Evolutionary conservation across 2,113 vertebrate species (phyloP).

Genomic region (Scophthalmus maximus): DNA sequence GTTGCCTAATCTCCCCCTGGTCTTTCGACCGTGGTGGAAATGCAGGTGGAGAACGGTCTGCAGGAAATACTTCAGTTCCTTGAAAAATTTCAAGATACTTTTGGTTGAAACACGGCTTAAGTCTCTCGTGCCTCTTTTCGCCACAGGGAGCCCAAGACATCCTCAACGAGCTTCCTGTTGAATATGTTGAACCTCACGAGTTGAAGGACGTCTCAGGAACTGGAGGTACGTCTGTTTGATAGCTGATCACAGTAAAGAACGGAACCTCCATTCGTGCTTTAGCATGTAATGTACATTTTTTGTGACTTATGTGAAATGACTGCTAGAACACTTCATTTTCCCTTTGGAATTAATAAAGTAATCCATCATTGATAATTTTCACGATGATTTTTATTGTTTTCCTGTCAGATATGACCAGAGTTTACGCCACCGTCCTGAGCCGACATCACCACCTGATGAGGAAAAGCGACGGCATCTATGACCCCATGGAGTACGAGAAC

Average conservation of each 20-base stretch:
- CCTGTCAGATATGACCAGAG: constrained; percentile 89
- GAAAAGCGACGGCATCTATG: constrained; percentile 91
- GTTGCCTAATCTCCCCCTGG: neutral
- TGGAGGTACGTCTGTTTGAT: constrained; percentile 84
- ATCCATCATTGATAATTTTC: neutral
- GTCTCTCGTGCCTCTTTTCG: neutral
- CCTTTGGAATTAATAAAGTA: too few relatives aligned
- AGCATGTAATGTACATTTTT: too few relatives aligned
- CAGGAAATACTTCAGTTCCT: neutral
- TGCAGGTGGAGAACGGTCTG: neutral
- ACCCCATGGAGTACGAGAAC: constrained; percentile 92
- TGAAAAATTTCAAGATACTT: neutral
- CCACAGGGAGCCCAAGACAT: constrained; percentile 95
- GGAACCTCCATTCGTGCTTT: too few relatives aligned
- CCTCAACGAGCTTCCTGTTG: constrained; percentile 93
- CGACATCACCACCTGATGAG: constrained; percentile 96
- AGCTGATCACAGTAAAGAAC: too few relatives aligned
- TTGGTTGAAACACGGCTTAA: too few relatives aligned
- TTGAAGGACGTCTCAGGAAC: constrained; percentile 90
- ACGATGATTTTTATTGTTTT: neutral
- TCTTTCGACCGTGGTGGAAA: too few relatives aligned
- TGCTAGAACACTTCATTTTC: too few relatives aligned
- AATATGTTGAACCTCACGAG: constrained; percentile 96
- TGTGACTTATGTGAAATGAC: too few relatives aligned
- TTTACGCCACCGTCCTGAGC: constrained; percentile 95